Evolutionary conservation across 1,140 invertebrate genomes (phyloP).

Genomic region (Rhyzopertha dominica): DNA sequence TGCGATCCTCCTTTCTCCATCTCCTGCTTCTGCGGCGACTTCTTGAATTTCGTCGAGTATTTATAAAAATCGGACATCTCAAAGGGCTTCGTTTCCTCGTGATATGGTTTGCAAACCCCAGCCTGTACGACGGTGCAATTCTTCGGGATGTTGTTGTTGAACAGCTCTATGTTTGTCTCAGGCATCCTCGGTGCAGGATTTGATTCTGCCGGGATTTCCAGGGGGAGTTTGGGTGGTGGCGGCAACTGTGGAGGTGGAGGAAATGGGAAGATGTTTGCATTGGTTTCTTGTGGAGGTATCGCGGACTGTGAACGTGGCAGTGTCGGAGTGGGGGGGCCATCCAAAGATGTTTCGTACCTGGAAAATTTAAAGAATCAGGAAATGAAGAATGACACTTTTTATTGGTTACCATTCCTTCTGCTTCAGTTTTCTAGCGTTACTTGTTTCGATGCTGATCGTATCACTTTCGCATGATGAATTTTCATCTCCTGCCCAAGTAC

Average conservation of each 20-base stretch:
- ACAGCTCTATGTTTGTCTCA: constrained; percentile 41
- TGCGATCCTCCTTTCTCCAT: constrained; percentile 6
- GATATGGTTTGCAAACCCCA: constrained; percentile 85
- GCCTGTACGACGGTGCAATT: constrained; percentile 80
- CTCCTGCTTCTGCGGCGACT: constrained; percentile 29
- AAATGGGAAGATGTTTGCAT: constrained; percentile 36
- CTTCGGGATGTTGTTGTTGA: constrained; percentile 59
- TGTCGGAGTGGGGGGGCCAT: constrained; percentile 44
- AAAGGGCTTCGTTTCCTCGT: constrained; percentile 92
- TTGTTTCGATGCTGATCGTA: constrained; percentile 35
- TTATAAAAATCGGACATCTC: constrained; percentile 97
- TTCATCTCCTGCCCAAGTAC: constrained; percentile 39
- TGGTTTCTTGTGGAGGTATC: constrained; percentile 36
- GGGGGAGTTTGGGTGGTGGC: constrained; percentile 28
- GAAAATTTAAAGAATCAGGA: constrained; percentile 18
- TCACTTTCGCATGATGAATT: constrained; percentile 41
- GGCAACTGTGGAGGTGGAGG: constrained; percentile 24
- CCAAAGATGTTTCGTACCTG: constrained; percentile 49
- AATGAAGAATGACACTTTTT: too few relatives aligned
- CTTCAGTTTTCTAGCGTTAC: constrained; percentile 40
- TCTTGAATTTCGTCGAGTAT: constrained; percentile 80
- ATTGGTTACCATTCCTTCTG: constrained; percentile 45
- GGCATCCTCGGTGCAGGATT: constrained; percentile 37
- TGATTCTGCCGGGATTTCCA: constrained; percentile 39
- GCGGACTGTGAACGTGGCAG: constrained; percentile 37